phyloP scores from a whole-genome alignment of 2,888 invertebrate species.

The Drosophila mimica region DNA sequence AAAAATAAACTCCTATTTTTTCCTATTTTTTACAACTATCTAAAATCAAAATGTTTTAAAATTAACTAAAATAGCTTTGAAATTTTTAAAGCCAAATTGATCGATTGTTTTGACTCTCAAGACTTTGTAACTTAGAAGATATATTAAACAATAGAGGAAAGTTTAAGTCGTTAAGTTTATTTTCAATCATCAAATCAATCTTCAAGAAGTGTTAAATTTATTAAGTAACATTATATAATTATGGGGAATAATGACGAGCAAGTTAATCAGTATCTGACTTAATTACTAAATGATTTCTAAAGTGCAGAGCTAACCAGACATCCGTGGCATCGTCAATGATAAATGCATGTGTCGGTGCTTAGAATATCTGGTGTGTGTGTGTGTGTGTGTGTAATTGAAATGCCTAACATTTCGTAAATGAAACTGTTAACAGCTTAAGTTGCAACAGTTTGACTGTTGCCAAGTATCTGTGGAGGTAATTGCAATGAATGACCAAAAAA shows the following conservation, averaged over 20 bases:
- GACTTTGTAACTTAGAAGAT: neutral
- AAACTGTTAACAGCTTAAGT: conserved; percentile 43
- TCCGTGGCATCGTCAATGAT: conserved; percentile 1
- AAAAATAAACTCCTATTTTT: too few relatives aligned
- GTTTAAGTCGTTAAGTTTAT: neutral
- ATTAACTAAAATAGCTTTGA: neutral
- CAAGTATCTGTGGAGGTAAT: conserved; percentile 16
- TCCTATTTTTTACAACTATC: neutral
- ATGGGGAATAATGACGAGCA: neutral
- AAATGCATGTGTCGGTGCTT: conserved; percentile 16
- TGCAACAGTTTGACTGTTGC: conserved; percentile 16
- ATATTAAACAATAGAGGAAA: too few relatives aligned
- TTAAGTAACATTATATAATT: neutral
- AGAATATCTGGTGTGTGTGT: neutral
- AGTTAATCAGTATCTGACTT: conserved; percentile 24
- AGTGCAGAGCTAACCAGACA: conserved; percentile 3
- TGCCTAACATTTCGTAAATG: conserved; percentile 52
- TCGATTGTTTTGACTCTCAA: neutral
- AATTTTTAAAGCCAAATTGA: neutral
- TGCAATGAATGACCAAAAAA: conserved; percentile 30
- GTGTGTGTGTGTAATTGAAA: conserved; percentile 46
- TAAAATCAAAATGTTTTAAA: neutral
- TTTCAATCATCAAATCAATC: too few relatives aligned
- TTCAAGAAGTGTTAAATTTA: too few relatives aligned
- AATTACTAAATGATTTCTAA: conserved; percentile 23